phyloP scores from a whole-genome alignment of 1,140 invertebrate species.

The Copidosoma floridanum region DNA sequence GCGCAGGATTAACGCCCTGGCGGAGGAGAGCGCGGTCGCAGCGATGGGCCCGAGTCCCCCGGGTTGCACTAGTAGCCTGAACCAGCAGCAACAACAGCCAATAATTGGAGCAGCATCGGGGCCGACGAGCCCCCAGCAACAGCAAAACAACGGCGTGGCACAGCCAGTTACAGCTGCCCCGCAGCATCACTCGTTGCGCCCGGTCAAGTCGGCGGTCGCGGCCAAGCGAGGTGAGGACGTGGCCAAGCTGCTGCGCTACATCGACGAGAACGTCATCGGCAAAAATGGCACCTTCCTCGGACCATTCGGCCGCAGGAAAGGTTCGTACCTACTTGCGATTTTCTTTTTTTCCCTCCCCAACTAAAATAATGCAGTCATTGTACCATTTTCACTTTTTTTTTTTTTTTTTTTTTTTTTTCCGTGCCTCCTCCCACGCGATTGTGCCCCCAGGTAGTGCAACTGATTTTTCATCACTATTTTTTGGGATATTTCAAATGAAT shows the following conservation, averaged over 20 bases:
- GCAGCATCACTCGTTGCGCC: constrained; percentile 34
- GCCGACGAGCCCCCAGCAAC: background rate
- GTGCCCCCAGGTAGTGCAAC: too few relatives aligned
- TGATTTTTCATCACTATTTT: too few relatives aligned
- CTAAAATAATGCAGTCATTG: too few relatives aligned
- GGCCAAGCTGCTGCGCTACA: constrained; percentile 70
- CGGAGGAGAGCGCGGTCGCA: constrained; percentile 40
- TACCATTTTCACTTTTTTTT: too few relatives aligned
- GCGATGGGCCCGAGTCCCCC: background rate
- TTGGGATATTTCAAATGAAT: too few relatives aligned
- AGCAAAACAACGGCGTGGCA: background rate
- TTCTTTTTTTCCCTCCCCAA: too few relatives aligned
- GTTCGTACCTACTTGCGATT: too few relatives aligned
- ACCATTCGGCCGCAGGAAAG: constrained; percentile 79
- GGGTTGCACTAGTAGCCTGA: constrained; percentile 18
- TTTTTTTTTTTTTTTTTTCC: too few relatives aligned
- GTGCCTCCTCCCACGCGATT: too few relatives aligned
- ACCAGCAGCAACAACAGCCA: constrained; percentile 10
- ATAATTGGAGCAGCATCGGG: constrained; percentile 15
- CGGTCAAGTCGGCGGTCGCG: constrained; percentile 44
- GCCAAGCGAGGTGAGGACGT: constrained; percentile 58
- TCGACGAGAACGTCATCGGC: constrained; percentile 78
- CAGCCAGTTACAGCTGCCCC: constrained; percentile 11
- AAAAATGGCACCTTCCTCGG: constrained; percentile 75
- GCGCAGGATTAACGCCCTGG: constrained; percentile 48